These are phyloP conservation scores for Iphiclides podalirius DNA, from an alignment of 2,888 invertebrate species.

Conservation along the genomic window DNA sequence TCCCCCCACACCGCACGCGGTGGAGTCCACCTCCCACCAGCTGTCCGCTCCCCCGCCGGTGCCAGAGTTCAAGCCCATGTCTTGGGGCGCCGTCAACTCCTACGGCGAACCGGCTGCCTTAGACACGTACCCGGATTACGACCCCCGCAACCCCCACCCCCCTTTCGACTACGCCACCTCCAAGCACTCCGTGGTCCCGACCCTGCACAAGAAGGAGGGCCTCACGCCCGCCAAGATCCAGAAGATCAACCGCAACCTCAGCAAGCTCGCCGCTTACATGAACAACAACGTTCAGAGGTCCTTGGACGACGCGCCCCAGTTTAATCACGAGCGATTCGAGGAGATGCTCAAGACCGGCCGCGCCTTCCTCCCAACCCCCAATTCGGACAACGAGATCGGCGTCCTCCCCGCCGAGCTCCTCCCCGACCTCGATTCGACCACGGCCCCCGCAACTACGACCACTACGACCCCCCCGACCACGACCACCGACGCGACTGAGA, in stretches of 20 bases:
- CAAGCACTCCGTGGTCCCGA: constrained; percentile 46
- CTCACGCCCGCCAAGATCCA: constrained; percentile 63
- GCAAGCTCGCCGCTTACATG: constrained; percentile 54
- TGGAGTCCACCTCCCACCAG: constrained; percentile 38
- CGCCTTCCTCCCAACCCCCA: constrained; percentile 57
- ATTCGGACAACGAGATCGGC: constrained; percentile 66
- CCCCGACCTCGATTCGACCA: constrained; percentile 36
- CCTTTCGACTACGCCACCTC: constrained; percentile 52
- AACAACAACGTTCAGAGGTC: constrained; percentile 56
- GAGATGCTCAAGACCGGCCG: constrained; percentile 53
- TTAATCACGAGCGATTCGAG: constrained; percentile 46
- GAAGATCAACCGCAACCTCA: constrained; percentile 62
- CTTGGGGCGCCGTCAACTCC: constrained; percentile 66
- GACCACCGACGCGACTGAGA: constrained; percentile 44
- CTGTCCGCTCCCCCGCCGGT: constrained; percentile 58
- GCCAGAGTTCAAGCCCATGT: constrained; percentile 57
- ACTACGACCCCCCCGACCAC: constrained; percentile 45
- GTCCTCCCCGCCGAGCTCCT: constrained; percentile 65
- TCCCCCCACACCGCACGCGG: constrained; percentile 35
- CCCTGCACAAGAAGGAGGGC: constrained; percentile 38
- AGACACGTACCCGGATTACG: constrained; percentile 56
- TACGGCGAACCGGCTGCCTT: constrained; percentile 65
- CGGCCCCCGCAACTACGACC: constrained; percentile 33
- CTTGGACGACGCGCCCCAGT: constrained; percentile 52
- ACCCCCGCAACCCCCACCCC: constrained; percentile 50